Percentiles rank a stretch among this genome's conserved stretches.
Conservation (phyloP, 2,797 vertebrate genomes). For the Gallirallus australis region DNA sequence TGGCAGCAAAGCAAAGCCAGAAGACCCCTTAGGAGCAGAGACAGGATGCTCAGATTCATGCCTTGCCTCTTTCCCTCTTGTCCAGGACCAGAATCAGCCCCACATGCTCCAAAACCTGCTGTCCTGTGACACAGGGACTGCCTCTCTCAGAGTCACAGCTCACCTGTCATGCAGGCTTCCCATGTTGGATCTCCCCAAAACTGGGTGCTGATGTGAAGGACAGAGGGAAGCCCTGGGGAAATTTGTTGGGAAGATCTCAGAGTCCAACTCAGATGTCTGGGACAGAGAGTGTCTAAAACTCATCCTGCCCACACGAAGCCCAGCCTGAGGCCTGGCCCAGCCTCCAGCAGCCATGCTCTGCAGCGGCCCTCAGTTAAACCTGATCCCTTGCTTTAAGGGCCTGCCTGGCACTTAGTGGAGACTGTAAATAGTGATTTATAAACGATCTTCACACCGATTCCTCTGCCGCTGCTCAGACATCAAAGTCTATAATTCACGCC, state of each 20-base stretch:
- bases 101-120: not conserved
- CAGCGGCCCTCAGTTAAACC: slow-evolving; percentile 61
- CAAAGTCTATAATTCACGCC: slow-evolving; percentile 77
- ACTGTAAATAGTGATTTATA: slow-evolving; percentile 72
- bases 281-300: not conserved
- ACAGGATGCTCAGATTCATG: not conserved
- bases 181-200: not conserved
- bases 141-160: fast-evolving
- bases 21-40: not conserved
- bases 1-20: not conserved
- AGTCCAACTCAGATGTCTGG: not conserved
- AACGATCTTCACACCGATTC: slow-evolving; percentile 71
- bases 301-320: fast-evolving
- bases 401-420: slow-evolving; percentile 67
- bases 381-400: slow-evolving; percentile 72
- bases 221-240: not conserved
- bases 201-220: not conserved
- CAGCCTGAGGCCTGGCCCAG: not conserved
- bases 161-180: not conserved
- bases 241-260: not conserved
- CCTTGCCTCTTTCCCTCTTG: not conserved
- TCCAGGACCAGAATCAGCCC: not conserved
- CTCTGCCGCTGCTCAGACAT: slow-evolving; percentile 64
- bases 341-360: not conserved
- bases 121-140: not conserved